These are phyloP conservation scores for Diarsia rubi DNA, from an alignment of 2,888 invertebrate species.

Conservation along the genomic window DNA sequence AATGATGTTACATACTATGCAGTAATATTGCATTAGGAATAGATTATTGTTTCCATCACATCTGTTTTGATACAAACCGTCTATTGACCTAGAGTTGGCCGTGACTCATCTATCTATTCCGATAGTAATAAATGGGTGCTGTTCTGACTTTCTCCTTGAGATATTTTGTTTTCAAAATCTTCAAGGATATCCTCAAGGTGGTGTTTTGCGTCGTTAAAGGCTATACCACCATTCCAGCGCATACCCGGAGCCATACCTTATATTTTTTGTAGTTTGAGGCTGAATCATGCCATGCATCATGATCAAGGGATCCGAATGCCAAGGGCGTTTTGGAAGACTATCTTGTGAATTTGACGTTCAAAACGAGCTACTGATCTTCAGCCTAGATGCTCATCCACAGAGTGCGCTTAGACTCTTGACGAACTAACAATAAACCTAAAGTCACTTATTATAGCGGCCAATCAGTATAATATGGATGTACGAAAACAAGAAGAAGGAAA, in stretches of 20 bases:
- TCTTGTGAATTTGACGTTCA: not conserved
- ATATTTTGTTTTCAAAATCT: not conserved
- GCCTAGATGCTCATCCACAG: not conserved
- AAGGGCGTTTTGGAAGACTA: not conserved
- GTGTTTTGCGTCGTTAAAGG: not conserved
- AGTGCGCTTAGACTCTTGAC: not conserved
- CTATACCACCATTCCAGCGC: too few relatives aligned
- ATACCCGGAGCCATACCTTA: not conserved
- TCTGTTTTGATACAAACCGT: slow-evolving; percentile 14
- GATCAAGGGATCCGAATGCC: not conserved
- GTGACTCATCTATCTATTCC: slow-evolving; percentile 25
- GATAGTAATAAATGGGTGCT: slow-evolving; percentile 14
- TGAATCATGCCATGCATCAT: not conserved
- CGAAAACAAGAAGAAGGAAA: not conserved
- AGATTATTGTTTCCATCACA: slow-evolving; percentile 14
- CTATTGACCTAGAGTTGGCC: slow-evolving; percentile 30
- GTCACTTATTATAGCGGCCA: not conserved
- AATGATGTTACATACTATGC: too few relatives aligned
- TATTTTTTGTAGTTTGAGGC: not conserved
- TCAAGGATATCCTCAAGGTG: not conserved
- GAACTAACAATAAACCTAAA: not conserved
- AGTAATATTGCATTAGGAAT: slow-evolving; percentile 15
- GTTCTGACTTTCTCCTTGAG: not conserved
- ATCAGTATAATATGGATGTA: not conserved
- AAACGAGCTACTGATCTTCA: not conserved